Evolutionary conservation across 2,797 vertebrate species (phyloP).

Genomic region (Urophycis tenuis): DNA sequence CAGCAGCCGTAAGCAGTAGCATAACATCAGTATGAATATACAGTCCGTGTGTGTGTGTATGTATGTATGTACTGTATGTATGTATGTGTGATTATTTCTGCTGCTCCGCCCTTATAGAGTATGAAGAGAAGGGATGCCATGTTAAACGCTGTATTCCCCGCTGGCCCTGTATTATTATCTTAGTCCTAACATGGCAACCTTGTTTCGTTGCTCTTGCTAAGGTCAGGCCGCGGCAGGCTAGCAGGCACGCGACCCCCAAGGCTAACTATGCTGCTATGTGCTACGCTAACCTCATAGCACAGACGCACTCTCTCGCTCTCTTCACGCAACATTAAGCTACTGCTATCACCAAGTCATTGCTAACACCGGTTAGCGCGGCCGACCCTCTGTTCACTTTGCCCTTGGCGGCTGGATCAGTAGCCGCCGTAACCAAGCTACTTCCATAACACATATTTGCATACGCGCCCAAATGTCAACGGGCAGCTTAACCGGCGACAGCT

Average conservation of each 20-base stretch:
- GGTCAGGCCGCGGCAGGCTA: neutral
- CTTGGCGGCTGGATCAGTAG: conserved; percentile 38
- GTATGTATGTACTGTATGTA: too few relatives aligned
- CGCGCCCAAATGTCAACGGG: conserved; percentile 54
- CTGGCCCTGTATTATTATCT: conserved; percentile 4
- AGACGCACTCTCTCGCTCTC: neutral
- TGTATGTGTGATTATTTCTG: conserved; percentile 4
- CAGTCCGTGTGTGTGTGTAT: too few relatives aligned
- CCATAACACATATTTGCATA: conserved; percentile 9
- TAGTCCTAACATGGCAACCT: neutral
- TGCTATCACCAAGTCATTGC: neutral
- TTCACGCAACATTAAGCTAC: neutral
- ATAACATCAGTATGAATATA: neutral
- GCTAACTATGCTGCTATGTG: neutral
- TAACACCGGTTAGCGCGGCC: neutral
- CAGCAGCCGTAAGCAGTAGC: conserved; percentile 16
- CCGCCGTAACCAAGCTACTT: neutral
- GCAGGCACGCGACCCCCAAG: neutral
- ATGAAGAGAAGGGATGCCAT: conserved; percentile 22
- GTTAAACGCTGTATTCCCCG: neutral
- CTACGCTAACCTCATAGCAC: neutral
- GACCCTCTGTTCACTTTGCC: conserved; percentile 30
- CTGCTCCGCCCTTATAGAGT: conserved; percentile 18
- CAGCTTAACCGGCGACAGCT: conserved; percentile 67
- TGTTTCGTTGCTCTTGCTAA: conserved; percentile 17